Percentiles rank a stretch among this genome's conserved stretches.
Evolutionary conservation across 2,888 invertebrate species (phyloP).

Genomic region (Microplitis deprimator): DNA sequence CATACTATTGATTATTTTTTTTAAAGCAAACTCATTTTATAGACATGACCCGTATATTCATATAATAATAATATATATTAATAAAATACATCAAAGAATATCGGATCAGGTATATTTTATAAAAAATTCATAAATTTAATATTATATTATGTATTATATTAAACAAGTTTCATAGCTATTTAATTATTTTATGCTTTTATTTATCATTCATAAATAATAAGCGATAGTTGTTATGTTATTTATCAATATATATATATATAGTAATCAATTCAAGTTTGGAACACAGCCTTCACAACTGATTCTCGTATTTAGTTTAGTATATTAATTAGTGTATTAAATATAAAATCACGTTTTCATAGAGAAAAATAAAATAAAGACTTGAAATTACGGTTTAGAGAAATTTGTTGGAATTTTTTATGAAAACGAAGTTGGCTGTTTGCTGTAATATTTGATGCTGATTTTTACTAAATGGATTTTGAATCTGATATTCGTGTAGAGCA

Average conservation of each 20-base stretch:
- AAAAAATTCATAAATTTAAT: background rate
- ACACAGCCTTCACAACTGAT: conserved; percentile 1
- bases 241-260: background rate
- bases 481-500: too few species aligned
- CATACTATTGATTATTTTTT: conserved; percentile 22
- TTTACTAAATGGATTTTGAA: too few species aligned
- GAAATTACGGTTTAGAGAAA: conserved; percentile 11
- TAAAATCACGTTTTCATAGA: conserved; percentile 6
- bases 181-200: conserved; percentile 15
- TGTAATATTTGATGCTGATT: too few species aligned
- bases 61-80: conserved; percentile 10
- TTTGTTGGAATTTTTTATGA: conserved; percentile 13
- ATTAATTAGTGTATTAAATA: conserved; percentile 11
- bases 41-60: conserved; percentile 60
- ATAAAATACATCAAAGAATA: conserved; percentile 49
- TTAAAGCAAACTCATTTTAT: conserved; percentile 51
- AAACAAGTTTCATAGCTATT: conserved; percentile 37
- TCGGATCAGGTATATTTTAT: conserved; percentile 56
- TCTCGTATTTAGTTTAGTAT: conserved; percentile 27
- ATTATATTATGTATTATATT: conserved; percentile 17
- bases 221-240: background rate
- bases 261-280: background rate
- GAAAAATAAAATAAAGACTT: background rate
- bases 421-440: background rate
- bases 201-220: conserved; percentile 17